These are phyloP conservation scores for Synodontis membranacea DNA, from an alignment of 2,113 vertebrate genomes.

Conservation along the genomic window DNA sequence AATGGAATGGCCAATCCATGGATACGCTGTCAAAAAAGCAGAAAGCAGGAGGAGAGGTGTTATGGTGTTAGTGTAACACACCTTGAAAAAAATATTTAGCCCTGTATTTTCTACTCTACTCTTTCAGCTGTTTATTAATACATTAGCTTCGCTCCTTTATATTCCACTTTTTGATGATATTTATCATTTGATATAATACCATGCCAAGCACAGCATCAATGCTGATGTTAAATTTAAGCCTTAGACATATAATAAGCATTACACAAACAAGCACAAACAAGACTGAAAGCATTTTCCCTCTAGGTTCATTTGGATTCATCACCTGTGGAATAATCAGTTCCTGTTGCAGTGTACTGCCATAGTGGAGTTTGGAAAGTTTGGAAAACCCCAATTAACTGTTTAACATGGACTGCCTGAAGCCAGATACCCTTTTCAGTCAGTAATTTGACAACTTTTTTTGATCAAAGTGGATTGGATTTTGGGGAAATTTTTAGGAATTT, in stretches of 20 bases:
- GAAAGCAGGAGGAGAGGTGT: conserved; percentile 45
- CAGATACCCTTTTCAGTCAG: conserved; percentile 23
- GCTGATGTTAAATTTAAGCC: not conserved
- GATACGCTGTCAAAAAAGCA: conserved; percentile 35
- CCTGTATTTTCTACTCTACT: conserved; percentile 47
- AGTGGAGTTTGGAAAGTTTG: not conserved
- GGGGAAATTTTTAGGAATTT: conserved; percentile 46
- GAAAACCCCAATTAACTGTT: conserved; percentile 26
- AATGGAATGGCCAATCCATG: conserved; percentile 50
- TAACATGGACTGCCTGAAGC: conserved; percentile 27
- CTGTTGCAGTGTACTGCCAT: not conserved
- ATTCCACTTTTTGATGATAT: conserved; percentile 43
- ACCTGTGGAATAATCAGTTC: not conserved
- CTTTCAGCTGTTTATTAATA: conserved; percentile 40
- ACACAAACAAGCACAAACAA: not conserved
- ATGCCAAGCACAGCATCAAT: not conserved
- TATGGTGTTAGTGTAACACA: conserved; percentile 48
- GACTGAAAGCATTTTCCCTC: not conserved
- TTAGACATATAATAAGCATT: not conserved
- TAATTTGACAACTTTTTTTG: conserved; percentile 31
- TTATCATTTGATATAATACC: conserved; percentile 30
- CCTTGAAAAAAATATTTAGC: conserved; percentile 59
- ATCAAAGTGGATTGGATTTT: conserved; percentile 45
- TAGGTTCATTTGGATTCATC: conserved; percentile 6
- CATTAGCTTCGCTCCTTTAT: not conserved